Conservation (phyloP, 1,140 invertebrate genomes). For the Eupristina koningsbergeri region DNA sequence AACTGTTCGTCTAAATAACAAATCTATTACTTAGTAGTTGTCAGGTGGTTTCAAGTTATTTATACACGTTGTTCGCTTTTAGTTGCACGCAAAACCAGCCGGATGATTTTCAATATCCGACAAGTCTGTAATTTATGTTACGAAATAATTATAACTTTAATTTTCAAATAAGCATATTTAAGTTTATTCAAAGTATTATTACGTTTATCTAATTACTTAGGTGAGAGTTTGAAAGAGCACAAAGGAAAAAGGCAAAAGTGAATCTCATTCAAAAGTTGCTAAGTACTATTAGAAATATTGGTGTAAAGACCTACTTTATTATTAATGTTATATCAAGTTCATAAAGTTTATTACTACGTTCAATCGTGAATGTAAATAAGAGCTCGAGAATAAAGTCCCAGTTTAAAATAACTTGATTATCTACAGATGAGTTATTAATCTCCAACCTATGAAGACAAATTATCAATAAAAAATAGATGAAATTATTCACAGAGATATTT, state of each 20-base stretch:
- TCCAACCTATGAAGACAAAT: too few species aligned
- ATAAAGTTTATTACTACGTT: not conserved
- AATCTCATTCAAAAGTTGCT: not conserved
- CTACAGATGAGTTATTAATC: too few species aligned
- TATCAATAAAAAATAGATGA: too few species aligned
- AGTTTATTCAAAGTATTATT: conserved; percentile 36
- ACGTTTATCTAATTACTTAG: conserved; percentile 9
- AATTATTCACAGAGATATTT: too few species aligned
- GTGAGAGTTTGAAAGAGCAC: not conserved
- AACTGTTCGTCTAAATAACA: conserved; percentile 37
- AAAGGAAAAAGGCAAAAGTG: not conserved
- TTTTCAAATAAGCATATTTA: conserved; percentile 42
- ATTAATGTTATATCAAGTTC: not conserved
- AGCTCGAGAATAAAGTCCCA: not conserved
- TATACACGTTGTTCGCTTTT: not conserved
- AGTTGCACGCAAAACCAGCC: not conserved
- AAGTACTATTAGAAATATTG: conserved; percentile 16
- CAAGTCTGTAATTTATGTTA: conserved; percentile 41
- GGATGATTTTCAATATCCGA: conserved; percentile 42
- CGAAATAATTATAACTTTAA: conserved; percentile 48
- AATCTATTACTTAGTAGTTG: conserved; percentile 41
- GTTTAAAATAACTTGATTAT: not conserved
- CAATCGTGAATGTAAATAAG: not conserved
- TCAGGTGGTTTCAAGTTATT: conserved; percentile 24
- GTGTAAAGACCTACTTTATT: not conserved